A percentile compares a stretch with the other conserved stretches of the same genome.
phyloP scores from a whole-genome alignment of 2,113 vertebrate species.

The Clarias gariepinus region DNA sequence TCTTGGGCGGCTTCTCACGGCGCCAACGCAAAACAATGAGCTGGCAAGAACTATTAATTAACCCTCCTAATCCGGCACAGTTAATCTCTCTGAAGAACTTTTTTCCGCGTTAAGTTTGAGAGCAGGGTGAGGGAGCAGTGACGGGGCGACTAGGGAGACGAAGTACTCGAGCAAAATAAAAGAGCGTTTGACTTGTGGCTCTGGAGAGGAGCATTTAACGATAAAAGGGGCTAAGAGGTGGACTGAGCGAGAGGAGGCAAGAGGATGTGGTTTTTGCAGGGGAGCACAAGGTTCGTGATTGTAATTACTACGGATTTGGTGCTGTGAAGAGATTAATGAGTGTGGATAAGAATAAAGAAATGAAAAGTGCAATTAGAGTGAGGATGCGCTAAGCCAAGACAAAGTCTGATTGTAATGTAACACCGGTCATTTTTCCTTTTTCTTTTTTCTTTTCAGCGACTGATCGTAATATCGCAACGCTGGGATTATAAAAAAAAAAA shows the following conservation, averaged over 20 bases:
- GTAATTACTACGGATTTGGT: conserved; percentile 64
- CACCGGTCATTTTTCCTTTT: conserved; percentile 33
- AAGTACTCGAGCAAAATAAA: background rate
- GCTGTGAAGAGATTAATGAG: conserved; percentile 59
- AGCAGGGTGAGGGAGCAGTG: conserved; percentile 67
- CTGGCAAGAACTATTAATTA: conserved; percentile 84
- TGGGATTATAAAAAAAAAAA: background rate
- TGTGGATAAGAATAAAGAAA: conserved; percentile 52
- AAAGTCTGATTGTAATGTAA: conserved; percentile 54
- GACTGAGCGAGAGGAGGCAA: background rate
- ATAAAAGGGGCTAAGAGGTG: conserved; percentile 19
- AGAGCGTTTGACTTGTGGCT: conserved; percentile 34
- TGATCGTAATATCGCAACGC: background rate
- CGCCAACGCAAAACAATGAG: conserved; percentile 77
- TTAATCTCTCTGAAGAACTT: conserved; percentile 78
- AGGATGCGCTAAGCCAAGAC: conserved; percentile 39
- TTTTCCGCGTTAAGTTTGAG: conserved; percentile 73
- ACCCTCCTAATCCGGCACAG: conserved; percentile 78
- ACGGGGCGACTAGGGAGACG: background rate
- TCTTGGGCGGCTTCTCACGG: conserved; percentile 76
- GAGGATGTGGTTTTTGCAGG: conserved; percentile 17
- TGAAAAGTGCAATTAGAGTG: conserved; percentile 56
- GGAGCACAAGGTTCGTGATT: conserved; percentile 60
- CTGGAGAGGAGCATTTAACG: conserved; percentile 52
- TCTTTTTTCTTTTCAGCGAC: conserved; percentile 6